These are phyloP conservation scores for Cheilosia impressa DNA, from an alignment of 2,888 invertebrate species.

Conservation along the genomic window DNA sequence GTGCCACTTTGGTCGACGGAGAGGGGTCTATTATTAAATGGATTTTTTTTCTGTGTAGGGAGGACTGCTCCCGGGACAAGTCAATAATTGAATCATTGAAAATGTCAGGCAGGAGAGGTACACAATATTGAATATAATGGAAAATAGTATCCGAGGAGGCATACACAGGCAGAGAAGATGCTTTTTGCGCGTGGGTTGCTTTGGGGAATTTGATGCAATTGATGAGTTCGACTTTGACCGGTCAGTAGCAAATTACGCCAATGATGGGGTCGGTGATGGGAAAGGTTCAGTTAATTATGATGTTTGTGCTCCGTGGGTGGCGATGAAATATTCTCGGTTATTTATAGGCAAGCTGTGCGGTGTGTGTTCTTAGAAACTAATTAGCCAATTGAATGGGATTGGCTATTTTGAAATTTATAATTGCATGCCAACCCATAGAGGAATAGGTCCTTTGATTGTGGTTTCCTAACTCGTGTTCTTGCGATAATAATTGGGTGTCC, in stretches of 20 bases:
- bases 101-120: conserved; percentile 33
- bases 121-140: conserved; percentile 62
- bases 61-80: conserved; percentile 15
- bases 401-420: too few relatives aligned
- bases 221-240: conserved; percentile 24
- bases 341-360: too few relatives aligned
- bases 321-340: too few relatives aligned
- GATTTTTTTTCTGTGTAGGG: conserved; percentile 15
- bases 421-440: too few relatives aligned
- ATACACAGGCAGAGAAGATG: conserved; percentile 8
- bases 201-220: conserved; percentile 2
- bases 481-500: too few relatives aligned
- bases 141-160: conserved; percentile 30
- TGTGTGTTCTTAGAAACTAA: too few relatives aligned
- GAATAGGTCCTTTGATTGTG: too few relatives aligned
- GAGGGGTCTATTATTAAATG: background rate
- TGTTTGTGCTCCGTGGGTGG: too few relatives aligned
- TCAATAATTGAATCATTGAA: conserved; percentile 64
- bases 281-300: too few relatives aligned
- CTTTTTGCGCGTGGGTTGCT: conserved; percentile 12
- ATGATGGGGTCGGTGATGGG: background rate
- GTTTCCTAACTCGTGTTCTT: too few relatives aligned
- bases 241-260: conserved; percentile 27
- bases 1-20: conserved; percentile 20
- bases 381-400: too few relatives aligned